Base-by-base conservation (phyloP, 2,888 invertebrate genomes). In the Bhutanitis thaidina region DNA sequence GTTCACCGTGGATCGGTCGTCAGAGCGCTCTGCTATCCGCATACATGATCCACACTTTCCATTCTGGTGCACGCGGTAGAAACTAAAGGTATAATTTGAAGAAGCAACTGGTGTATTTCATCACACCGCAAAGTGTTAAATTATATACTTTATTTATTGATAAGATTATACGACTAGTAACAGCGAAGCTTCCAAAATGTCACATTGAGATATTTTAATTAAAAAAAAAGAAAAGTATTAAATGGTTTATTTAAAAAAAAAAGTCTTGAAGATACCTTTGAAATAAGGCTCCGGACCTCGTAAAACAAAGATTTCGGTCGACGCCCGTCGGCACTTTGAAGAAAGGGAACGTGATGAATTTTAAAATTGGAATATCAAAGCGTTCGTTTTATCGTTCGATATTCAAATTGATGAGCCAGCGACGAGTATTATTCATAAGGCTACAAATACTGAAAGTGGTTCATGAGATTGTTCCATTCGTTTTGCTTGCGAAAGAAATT, bases 381-480 rank as follows among this genome's bases (percentile, higher is more conserved):
- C 62, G 60, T 58, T 60, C 59, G 62, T 72, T 70, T 74, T 65
- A 64, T 65, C 61, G 62, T 64, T 69, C 67, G 69, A 73, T 74
- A 78, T 77, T 73, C 72, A 75, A 75, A 79, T 77, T 73, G 74
- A 70, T 69, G 74, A 74, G 72, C 76, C 69, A 68, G 69, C 56
- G 54, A 52, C 43, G 52, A 37, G 46, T 46, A 41, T 45, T 53
- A 41, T 46, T 47, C 50, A 50, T 47, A 52, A 52, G 46, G 46
- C 37, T 43, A 43, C 43, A 47, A 52, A 52, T 47, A 52, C 25
- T 37, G 45, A 32, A 38, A 52, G 46, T 16, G 52, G 25, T 47
- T 34, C 43, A 37, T 40, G 46, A 27, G 43, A 47, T 36, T 52
- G 43, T 47, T 52, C 32, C 41, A 52, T 43, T 41, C 51, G 51